Evolutionary conservation across 2,113 vertebrate species (phyloP).

Genomic region (Oenanthe melanoleuca): DNA sequence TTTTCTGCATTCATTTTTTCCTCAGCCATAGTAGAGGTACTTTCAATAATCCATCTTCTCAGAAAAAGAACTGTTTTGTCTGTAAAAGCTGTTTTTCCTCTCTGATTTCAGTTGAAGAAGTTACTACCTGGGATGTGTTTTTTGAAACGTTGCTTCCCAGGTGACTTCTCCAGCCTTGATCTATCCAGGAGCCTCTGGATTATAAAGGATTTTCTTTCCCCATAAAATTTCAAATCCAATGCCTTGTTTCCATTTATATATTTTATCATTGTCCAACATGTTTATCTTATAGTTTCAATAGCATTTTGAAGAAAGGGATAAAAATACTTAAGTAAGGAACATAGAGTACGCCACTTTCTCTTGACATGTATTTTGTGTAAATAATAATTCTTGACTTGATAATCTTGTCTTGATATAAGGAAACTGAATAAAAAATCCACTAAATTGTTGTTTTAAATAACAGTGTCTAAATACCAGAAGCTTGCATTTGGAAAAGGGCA

Average conservation of each 20-base stretch:
- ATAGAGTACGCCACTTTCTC: neutral
- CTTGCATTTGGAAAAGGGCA: neutral
- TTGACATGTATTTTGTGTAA: constrained; percentile 26
- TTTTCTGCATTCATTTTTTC: neutral
- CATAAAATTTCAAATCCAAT: neutral
- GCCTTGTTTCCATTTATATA: neutral
- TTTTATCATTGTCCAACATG: neutral
- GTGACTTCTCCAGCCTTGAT: neutral
- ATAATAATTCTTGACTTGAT: constrained; percentile 10
- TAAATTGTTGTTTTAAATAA: neutral
- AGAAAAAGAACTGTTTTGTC: neutral
- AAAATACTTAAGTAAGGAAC: constrained; percentile 9
- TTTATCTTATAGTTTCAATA: constrained; percentile 9
- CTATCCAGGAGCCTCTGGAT: neutral
- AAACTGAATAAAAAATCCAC: neutral
- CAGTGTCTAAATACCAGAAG: neutral
- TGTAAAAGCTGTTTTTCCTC: neutral
- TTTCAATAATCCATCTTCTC: neutral
- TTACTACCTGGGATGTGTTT: neutral
- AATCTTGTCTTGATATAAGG: neutral
- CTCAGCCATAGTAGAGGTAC: neutral
- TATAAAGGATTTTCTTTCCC: neutral
- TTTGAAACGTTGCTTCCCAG: neutral
- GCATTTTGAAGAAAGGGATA: neutral
- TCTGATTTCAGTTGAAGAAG: neutral